These are phyloP conservation scores for Dissostichus mawsoni DNA, from an alignment of 2,113 vertebrate species.

Conservation along the genomic window DNA sequence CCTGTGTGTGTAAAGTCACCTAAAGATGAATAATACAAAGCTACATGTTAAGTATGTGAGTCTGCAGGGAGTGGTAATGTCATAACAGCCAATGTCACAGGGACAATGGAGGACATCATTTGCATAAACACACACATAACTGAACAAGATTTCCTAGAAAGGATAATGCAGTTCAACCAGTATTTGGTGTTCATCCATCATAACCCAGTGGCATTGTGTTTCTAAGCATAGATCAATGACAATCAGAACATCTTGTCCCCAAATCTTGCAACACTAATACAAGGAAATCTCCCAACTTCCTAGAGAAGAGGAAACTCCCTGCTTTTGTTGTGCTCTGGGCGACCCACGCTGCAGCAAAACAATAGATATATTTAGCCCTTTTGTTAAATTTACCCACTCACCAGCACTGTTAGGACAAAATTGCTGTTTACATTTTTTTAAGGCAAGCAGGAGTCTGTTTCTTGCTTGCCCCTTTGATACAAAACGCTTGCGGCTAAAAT, in stretches of 20 bases:
- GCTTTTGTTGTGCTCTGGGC: slow-evolving; percentile 54
- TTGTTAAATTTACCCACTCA: slow-evolving; percentile 66
- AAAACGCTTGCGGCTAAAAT: slow-evolving; percentile 29
- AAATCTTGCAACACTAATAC: slow-evolving; percentile 35
- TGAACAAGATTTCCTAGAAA: neutral
- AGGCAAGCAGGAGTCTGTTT: slow-evolving; percentile 12
- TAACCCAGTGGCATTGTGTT: neutral
- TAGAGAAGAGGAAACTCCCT: slow-evolving; percentile 75
- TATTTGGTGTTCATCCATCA: neutral
- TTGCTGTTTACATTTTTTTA: slow-evolving; percentile 39
- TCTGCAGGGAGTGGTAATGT: slow-evolving; percentile 6
- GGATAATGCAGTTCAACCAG: neutral
- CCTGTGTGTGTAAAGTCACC: neutral
- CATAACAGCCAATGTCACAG: neutral
- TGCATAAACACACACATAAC: neutral
- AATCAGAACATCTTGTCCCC: slow-evolving; percentile 51
- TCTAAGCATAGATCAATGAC: neutral
- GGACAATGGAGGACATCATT: neutral
- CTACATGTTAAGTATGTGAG: neutral
- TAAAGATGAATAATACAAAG: neutral
- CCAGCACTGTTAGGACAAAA: slow-evolving; percentile 28
- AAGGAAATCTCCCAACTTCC: slow-evolving; percentile 70
- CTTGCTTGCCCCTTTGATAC: neutral
- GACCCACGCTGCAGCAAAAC: slow-evolving; percentile 68
- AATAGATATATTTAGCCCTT: slow-evolving; percentile 72